Evolutionary conservation across 2,113 vertebrate species (phyloP), one percentile per base, ranked within the genome.

Genomic region (Sinocyclocheilus maitianheensis): DNA sequence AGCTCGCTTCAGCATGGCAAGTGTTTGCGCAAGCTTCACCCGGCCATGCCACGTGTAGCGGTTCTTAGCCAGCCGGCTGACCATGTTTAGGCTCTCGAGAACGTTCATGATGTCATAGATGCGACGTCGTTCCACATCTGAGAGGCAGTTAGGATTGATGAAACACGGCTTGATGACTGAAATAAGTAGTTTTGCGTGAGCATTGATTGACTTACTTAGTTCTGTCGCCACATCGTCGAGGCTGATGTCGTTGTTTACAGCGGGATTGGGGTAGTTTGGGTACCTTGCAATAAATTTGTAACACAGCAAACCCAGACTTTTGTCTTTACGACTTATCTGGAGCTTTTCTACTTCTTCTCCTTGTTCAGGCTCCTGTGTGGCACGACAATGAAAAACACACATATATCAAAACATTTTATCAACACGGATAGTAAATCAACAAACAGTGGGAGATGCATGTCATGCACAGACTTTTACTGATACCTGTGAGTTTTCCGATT

Each of bases 91-190:
- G 84, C 98, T 99, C 94, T 99, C 97, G 0, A 99, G 93, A 20
- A 99, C 98, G 0, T 99, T 99, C 94, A 99, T 97, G 12, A 99
- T 99, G 83, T 99, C 98, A 0, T 99, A 99, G 88, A 99, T 98
- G 18, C 98, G 96, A 1, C 98, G 92, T 0, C 97, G 97, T 65
- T 99, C 97, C 24, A 99, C 97, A 9, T 92, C 97, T 99, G 89
- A 2, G 51, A 58, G 7, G 48, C 18, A 26, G 51, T 40, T 7
- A 51, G 24, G n/a, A 48, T 22, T 20, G 18, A 18, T 51, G 12
- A 77, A 18, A 37, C 16, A 2, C 51, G n/a, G 4, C 34, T 62
- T 24, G 3, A 37, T 81, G 79, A 48, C 4, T 55, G 18, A 63
- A 55, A 46, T 3, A 26, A 22, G 46, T 34, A 20, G 6, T 18